Base-by-base conservation (phyloP, 2,888 invertebrate species). In the Cyclophora albipunctata region DNA sequence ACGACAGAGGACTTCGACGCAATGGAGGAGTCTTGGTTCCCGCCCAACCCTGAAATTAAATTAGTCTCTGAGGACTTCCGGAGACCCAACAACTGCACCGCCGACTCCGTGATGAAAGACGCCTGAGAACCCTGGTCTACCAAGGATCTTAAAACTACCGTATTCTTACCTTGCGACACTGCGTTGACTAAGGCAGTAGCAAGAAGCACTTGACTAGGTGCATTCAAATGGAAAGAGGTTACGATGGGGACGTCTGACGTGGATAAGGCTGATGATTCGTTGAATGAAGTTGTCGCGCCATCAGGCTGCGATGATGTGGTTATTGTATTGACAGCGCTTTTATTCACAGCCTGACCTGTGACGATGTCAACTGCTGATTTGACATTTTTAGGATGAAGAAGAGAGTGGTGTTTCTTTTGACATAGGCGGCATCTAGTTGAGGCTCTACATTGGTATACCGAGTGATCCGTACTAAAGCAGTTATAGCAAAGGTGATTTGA, bases 101-200 rank as follows among this genome's bases (percentile, higher is more conserved):
- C 45, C 5, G 45, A n/a, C 37, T 45, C 37, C 4, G 45, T 40
- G 7, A 42, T 42, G 45, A 56, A 56, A 6, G 52, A 52, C 20
- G 43, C 55, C 34, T 55, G 52, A 6, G 50, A 51, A 3, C 51
- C 55, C 6, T 55, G 55, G 34, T 56, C 55, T 5, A 56, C 34
- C 7, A 55, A 33, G 3, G 51, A 45, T 34, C 46, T 44, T 34
- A 33, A 7, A 37, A 42, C 2, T 5, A 7, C 34, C 40, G 45
- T 4, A 40, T 34, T 34, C 40, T 34, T n/a, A 4, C 20, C 20
- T 20, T 42, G n/a, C 20, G 47, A 33, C 45, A 42, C 42, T 5
- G 42, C 48, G 34, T 42, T 45, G 4, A 48, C 43, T 33, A 52
- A 44, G 3, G 46, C 46, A 5, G 48, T 48, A 40, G 46, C 40